These are phyloP conservation scores for Nyctereutes procyonoides DNA, from an alignment of 2,113 vertebrate species.

Conservation along the genomic window DNA sequence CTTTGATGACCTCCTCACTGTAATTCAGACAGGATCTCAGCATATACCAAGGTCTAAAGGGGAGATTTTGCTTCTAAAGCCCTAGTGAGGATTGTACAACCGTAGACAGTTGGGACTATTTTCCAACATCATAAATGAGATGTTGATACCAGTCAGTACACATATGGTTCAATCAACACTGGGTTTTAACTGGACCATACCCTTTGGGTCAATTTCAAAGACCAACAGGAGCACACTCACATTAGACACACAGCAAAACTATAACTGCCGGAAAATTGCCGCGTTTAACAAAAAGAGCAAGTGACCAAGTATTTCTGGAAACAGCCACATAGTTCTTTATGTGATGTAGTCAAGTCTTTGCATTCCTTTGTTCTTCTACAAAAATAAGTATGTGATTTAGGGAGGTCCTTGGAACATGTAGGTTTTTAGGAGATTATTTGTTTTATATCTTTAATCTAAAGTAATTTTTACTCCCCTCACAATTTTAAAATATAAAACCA, in stretches of 20 bases:
- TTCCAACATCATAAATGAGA: neutral
- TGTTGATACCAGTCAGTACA: neutral
- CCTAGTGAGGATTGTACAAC: neutral
- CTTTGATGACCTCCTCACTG: neutral
- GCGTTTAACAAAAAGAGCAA: neutral
- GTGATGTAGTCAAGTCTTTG: neutral
- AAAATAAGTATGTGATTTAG: neutral
- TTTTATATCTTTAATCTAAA: conserved; percentile 37
- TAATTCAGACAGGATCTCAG: neutral
- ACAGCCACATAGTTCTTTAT: neutral
- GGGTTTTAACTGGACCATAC: too few species aligned
- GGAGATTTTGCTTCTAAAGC: neutral
- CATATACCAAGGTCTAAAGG: neutral
- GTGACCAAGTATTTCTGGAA: neutral
- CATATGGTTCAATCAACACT: neutral
- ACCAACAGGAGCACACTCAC: neutral
- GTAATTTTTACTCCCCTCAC: neutral
- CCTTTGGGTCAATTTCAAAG: neutral
- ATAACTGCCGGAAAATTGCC: neutral
- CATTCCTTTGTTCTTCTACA: neutral
- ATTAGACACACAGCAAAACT: neutral
- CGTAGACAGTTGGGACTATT: neutral
- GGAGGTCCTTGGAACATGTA: neutral
- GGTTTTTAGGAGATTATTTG: neutral
- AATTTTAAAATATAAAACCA: conserved; percentile 32